Evolutionary conservation across 1,140 invertebrate species (phyloP).

Genomic region (Plodia interpunctella): DNA sequence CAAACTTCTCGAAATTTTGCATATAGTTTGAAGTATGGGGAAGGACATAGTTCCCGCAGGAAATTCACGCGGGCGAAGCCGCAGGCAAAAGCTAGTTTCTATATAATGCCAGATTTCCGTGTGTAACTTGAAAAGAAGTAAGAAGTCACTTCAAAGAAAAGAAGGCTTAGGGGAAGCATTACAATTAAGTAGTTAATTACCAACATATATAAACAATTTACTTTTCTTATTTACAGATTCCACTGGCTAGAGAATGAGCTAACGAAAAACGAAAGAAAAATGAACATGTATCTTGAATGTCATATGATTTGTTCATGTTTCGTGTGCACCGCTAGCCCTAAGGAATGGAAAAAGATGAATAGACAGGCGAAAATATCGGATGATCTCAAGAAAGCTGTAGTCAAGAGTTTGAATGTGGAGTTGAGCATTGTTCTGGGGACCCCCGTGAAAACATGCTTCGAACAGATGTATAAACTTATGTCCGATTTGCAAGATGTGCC

Average conservation of each 20-base stretch:
- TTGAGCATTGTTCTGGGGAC: neutral
- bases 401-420: neutral
- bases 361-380: neutral
- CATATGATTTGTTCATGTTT: neutral
- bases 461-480: neutral
- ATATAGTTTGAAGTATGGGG: no score
- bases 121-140: no score
- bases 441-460: neutral
- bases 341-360: neutral
- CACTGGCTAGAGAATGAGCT: neutral
- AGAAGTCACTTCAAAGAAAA: no score
- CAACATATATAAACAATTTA: neutral
- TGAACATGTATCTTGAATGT: neutral
- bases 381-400: neutral
- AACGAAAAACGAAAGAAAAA: neutral
- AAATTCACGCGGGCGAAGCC: no score
- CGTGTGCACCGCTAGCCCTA: neutral
- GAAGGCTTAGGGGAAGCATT: no score
- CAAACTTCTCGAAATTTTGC: no score
- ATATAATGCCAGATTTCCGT: no score
- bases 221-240: conserved; percentile 1
- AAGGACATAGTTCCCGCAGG: no score
- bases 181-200: no score
- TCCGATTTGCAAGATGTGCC: neutral
- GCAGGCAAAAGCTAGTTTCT: no score